Percentiles rank a stretch among this genome's conserved stretches.
Evolutionary conservation across 2,888 invertebrate genomes (phyloP).

Genomic region (Isotomurus palustris): DNA sequence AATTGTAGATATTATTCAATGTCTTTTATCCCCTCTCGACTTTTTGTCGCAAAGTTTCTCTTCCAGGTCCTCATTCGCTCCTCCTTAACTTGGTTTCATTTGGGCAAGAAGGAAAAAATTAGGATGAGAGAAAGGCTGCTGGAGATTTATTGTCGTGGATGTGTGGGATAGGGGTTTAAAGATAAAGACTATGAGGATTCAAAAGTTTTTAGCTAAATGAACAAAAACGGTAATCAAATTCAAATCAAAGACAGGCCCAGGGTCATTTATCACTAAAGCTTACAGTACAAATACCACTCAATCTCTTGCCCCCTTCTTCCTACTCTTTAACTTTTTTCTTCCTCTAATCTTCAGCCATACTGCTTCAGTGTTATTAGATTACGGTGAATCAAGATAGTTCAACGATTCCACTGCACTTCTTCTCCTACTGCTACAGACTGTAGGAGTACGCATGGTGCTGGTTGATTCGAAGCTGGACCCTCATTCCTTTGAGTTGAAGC

Average conservation of each 20-base stretch:
- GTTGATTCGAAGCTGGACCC: too few relatives aligned
- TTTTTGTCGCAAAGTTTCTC: too few relatives aligned
- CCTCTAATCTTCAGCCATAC: not conserved
- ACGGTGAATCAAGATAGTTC: too few relatives aligned
- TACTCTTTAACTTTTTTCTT: not conserved
- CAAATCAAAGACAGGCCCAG: conserved; percentile 45
- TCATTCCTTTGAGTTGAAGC: too few relatives aligned
- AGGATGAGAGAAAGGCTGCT: conserved; percentile 16
- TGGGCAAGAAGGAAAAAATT: conserved; percentile 7
- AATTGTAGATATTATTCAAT: too few relatives aligned
- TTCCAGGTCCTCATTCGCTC: too few relatives aligned
- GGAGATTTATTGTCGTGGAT: conserved; percentile 39
- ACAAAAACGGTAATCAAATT: conserved; percentile 47
- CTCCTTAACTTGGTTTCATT: not conserved
- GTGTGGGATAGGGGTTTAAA: conserved; percentile 22
- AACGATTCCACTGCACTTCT: too few relatives aligned
- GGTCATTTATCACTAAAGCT: conserved; percentile 30
- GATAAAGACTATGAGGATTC: conserved; percentile 20
- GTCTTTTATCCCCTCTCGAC: too few relatives aligned
- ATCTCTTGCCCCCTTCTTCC: conserved; percentile 2
- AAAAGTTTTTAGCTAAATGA: conserved; percentile 45
- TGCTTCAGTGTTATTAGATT: not conserved
- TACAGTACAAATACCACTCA: conserved; percentile 13
- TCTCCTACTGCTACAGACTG: too few relatives aligned
- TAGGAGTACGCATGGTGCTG: too few relatives aligned